A percentile compares a stretch with the other conserved stretches of the same genome.
Evolutionary conservation across 2,888 invertebrate species (phyloP).

Genomic region (Hyposoter didymator): DNA sequence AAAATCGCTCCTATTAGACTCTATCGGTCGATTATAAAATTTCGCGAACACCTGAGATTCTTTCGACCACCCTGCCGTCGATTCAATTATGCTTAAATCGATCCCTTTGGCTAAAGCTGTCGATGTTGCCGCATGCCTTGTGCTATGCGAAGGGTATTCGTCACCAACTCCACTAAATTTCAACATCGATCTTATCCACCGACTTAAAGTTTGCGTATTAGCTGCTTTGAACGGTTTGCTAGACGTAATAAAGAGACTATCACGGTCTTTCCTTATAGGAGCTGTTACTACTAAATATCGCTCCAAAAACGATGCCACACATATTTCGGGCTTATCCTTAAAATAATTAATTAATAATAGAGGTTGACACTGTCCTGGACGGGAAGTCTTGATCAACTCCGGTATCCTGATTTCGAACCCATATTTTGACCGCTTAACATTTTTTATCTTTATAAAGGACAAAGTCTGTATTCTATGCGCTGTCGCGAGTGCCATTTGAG

Average conservation of each 20-base stretch:
- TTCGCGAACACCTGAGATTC: slow-evolving; percentile 39
- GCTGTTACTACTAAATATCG: slow-evolving; percentile 45
- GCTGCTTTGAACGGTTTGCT: slow-evolving; percentile 48
- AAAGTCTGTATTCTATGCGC: slow-evolving; percentile 22
- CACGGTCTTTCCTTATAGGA: slow-evolving; percentile 20
- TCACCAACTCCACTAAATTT: slow-evolving; percentile 25
- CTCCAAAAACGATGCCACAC: slow-evolving; percentile 14
- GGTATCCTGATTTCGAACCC: slow-evolving; percentile 51
- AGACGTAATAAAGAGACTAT: slow-evolving; percentile 43
- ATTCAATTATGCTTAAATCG: slow-evolving; percentile 43
- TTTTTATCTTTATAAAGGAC: slow-evolving; percentile 32
- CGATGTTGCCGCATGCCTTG: slow-evolving; percentile 49
- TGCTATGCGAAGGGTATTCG: slow-evolving; percentile 39
- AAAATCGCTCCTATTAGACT: slow-evolving; percentile 11
- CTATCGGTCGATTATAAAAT: slow-evolving; percentile 50
- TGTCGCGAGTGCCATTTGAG: slow-evolving; percentile 41
- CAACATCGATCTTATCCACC: slow-evolving; percentile 19
- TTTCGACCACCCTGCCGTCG: slow-evolving; percentile 52
- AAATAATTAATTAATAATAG: slow-evolving; percentile 26
- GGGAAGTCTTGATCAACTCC: slow-evolving; percentile 49
- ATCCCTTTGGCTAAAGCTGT: slow-evolving; percentile 38
- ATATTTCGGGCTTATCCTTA: slow-evolving; percentile 22
- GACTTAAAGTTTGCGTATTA: slow-evolving; percentile 40
- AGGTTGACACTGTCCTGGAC: slow-evolving; percentile 44
- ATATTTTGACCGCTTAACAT: neutral